Evolutionary conservation across 2,113 vertebrate species (phyloP), one percentile per base, ranked within the genome.

Genomic region (Theropithecus gelada): DNA sequence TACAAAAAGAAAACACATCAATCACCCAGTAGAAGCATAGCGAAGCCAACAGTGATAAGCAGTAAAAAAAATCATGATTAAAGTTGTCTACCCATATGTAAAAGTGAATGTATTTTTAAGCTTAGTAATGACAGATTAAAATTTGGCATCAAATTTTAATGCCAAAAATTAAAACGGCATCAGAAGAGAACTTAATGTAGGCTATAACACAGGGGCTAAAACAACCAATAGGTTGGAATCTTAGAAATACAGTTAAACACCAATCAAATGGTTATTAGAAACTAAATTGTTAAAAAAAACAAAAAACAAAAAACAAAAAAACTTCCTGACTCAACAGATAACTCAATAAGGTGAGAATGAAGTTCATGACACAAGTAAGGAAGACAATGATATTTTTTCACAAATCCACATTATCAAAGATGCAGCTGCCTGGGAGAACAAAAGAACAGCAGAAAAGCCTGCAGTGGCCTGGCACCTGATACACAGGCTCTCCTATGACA

Each of bases 51-150:
- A 95, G 13, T n/a, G 7, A 35, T 25, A 87, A 88, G 23, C 45
- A 93, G 66, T 2, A 76, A 66, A 52, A 95, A 95, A 92, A 38
- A 40, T 32, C 43, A 84, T 52, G 61, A 90, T 93, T 87, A 95
- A 85, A 85, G 50, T 22, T 75, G 25, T 35, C 38, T 8, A 73
- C 9, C 3, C 57, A 76, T 43, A 72, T 59, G 38, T 16, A 70
- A 8, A 73, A 6, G 59, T 75, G 13, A 81, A 66, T 23, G 83
- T 57, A 85, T 48, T 89, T 92, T 91, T 72, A 93, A 79, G 75
- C 3, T 12, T 52, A 38, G 32, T 30, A 70, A 70, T 23, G 38
- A 5, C 35, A 75, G 38, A 93, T 32, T 45, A 61, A 88, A 93
- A 73, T 32, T 91, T 89, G 43, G 23, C 57, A 30, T 50, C 57